Conservation (phyloP, 2,113 vertebrate species). For the Cinclus cinclus region DNA sequence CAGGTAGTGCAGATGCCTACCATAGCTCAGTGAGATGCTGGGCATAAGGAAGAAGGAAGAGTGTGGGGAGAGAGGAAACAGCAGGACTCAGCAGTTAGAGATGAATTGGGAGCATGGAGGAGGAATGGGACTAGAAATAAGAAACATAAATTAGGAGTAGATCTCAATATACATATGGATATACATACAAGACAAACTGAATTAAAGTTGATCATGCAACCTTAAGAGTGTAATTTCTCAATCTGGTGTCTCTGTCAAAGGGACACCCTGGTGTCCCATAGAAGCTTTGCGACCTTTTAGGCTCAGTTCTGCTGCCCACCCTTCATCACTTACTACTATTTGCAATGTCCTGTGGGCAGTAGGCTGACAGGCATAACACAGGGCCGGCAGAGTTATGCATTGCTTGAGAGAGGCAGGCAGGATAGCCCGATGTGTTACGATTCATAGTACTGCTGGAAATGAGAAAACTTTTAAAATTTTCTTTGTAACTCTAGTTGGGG, state of each 20-base stretch:
- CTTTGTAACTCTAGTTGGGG: rapidly evolving
- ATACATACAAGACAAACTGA: neutral
- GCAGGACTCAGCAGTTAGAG: neutral
- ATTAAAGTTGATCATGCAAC: neutral
- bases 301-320: neutral
- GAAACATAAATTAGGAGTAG: neutral
- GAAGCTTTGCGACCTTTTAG: neutral
- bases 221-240: neutral
- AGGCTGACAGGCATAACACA: neutral
- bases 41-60: neutral
- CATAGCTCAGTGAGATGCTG: neutral
- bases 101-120: neutral
- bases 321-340: neutral
- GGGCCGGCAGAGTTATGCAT: neutral
- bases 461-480: neutral
- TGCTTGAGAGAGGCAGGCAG: neutral
- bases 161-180: neutral
- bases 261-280: neutral
- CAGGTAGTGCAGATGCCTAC: constrained; percentile 46
- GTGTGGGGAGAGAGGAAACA: neutral
- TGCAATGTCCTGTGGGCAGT: neutral
- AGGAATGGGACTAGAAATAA: neutral
- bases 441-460: neutral
- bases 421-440: neutral
- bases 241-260: neutral